Percentiles rank a stretch among this genome's conserved stretches.
Conservation (phyloP, 2,888 invertebrate species). For the Camptogramma bilineatum region DNA sequence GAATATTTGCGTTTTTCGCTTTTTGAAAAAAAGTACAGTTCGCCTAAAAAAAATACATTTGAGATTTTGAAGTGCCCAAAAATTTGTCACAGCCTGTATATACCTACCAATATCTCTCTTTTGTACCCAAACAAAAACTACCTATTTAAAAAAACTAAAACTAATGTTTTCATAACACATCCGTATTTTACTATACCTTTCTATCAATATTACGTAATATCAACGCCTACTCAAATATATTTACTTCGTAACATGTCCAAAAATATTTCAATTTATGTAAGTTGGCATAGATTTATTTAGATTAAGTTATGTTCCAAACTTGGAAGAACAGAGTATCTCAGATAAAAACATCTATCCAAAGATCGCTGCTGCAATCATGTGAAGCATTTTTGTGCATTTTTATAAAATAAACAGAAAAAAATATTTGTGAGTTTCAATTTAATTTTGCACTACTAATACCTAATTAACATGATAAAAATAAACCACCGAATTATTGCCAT, state of each 20-base stretch:
- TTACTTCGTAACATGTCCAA: constrained; percentile 23
- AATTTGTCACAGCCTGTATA: too few species aligned
- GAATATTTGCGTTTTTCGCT: too few species aligned
- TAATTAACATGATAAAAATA: constrained; percentile 9
- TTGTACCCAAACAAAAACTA: too few species aligned
- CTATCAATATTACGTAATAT: not conserved
- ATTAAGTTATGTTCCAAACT: not conserved
- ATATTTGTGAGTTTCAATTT: constrained; percentile 31
- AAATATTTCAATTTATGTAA: not conserved
- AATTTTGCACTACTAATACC: constrained; percentile 25
- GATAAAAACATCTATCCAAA: constrained; percentile 26
- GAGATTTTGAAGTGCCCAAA: too few species aligned
- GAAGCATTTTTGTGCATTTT: constrained; percentile 57
- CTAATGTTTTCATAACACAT: not conserved
- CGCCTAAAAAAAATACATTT: too few species aligned
- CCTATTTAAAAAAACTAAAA: too few species aligned
- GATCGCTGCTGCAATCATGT: constrained; percentile 43
- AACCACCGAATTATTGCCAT: constrained; percentile 21
- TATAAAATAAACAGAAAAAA: constrained; percentile 45
- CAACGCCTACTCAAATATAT: constrained; percentile 4
- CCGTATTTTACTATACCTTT: not conserved
- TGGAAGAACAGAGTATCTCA: not conserved
- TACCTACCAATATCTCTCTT: too few species aligned
- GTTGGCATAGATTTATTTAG: not conserved
- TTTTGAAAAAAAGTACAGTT: too few species aligned